A percentile compares a stretch with the other conserved stretches of the same genome.
Conservation (phyloP, 2,888 invertebrate species). For the Eurois occulta region DNA sequence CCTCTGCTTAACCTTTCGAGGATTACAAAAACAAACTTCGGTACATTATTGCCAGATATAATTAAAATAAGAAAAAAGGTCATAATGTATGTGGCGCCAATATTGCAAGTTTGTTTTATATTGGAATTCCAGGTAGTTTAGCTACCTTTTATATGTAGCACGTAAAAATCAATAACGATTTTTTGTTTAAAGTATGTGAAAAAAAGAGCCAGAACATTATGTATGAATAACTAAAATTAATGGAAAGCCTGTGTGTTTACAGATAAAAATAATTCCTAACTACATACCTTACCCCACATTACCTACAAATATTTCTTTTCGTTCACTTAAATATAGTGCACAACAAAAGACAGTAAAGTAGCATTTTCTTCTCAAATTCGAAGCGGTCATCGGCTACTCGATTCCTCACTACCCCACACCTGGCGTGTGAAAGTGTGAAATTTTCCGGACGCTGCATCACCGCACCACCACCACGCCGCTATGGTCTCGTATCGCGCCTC, state of each 20-base stretch:
- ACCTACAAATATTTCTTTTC: neutral
- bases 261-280: neutral
- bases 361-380: neutral
- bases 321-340: neutral
- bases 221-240: neutral
- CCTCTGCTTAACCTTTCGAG: too few species aligned
- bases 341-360: neutral
- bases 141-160: neutral
- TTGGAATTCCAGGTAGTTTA: slow-evolving; percentile 1
- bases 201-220: neutral
- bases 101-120: slow-evolving; percentile 23
- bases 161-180: neutral
- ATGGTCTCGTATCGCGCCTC: too few species aligned
- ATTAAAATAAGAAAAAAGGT: slow-evolving; percentile 27
- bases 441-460: neutral
- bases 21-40: neutral
- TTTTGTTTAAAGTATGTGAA: neutral
- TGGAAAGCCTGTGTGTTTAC: too few species aligned
- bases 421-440: neutral
- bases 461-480: too few species aligned
- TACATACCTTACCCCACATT: neutral
- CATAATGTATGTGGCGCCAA: slow-evolving; percentile 28
- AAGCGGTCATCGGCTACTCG: neutral
- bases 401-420: too few species aligned
- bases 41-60: neutral